A percentile compares a stretch with the other conserved stretches of the same genome.
Evolutionary conservation across 2,113 vertebrate genomes (phyloP).

Genomic region (Sylvietta virens): DNA sequence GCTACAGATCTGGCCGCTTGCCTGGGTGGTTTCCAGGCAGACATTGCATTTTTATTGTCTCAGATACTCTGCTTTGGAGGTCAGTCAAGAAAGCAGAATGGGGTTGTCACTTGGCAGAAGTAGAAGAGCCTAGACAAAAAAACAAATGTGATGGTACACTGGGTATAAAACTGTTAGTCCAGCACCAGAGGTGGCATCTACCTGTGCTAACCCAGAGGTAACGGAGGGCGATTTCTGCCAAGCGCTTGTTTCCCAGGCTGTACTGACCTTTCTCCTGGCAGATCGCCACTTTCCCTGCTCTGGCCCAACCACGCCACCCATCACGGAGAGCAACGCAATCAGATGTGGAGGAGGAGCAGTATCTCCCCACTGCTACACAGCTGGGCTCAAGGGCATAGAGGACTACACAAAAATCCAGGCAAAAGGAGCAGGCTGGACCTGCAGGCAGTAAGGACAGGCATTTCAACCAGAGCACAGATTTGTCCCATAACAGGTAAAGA

Average conservation of each 20-base stretch:
- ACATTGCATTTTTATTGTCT: slow-evolving; percentile 56
- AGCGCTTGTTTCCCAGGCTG: background rate
- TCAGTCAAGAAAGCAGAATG: slow-evolving; percentile 3
- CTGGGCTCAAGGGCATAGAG: slow-evolving; percentile 20
- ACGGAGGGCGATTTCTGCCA: background rate
- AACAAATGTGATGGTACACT: background rate
- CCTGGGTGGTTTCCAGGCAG: slow-evolving; percentile 65
- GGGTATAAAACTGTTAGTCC: background rate
- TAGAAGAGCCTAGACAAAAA: background rate
- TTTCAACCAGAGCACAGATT: background rate
- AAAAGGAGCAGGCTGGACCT: background rate
- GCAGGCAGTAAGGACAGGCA: background rate
- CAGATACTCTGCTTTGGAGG: slow-evolving; percentile 42
- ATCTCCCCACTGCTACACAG: background rate
- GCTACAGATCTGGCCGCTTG: slow-evolving; percentile 21
- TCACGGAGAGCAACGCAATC: background rate
- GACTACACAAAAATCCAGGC: background rate
- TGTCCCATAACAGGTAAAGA: background rate
- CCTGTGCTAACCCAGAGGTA: background rate
- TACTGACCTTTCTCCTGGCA: slow-evolving; percentile 37
- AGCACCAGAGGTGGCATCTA: background rate
- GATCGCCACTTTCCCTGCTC: background rate
- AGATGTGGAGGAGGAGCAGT: background rate
- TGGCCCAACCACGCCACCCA: background rate
- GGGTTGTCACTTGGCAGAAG: slow-evolving; percentile 16